Base-by-base conservation (phyloP, 2,888 invertebrate genomes). In the Crepidodera aurea region DNA sequence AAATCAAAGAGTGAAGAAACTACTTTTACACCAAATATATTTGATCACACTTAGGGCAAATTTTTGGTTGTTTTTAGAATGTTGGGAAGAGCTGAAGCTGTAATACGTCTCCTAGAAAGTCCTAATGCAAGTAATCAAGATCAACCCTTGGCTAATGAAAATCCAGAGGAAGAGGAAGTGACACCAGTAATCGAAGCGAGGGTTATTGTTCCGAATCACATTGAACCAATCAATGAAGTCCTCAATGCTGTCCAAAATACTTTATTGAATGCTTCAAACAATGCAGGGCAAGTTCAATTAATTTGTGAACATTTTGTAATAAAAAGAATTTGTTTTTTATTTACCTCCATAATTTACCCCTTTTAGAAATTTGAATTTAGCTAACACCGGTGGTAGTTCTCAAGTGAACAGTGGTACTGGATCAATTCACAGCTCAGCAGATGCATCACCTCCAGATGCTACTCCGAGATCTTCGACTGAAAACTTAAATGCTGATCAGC, bases 61-160 rank as follows among this genome's bases (percentile, higher is more conserved):
- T 22, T 22, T 22, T 22, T 22, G n/a, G 16, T 13, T 37, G 2
- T 56, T 70, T 62, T 27, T 61, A 79, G 80, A 62, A 85, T 85
- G 84, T 67, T 86, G 42, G 75, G 80, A 34, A 77, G 82, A 34
- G 84, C 85, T 1, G 81, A 82, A 66, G 77, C 79, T 42, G 79
- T 82, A 1, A 76, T 86, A 16, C 77, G 77, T 46, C 75, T 79
- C 37, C 72, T 86, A 39, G 84, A 85, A 69, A 80, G 81, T 71
- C 82, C 82, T 39, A 63, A 73, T 22, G 70, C 71, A 3, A 61
- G 75, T 13, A 71, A 73, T 7, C 62, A 69, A 32, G 71, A 76
- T 19, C 76, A 77, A 53, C 66, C 71, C 12, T 64, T 71, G n/a
- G 69, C 77, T 13, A 75, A 77, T 22, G 79, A 78, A 60, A 77